These are phyloP conservation scores for Pantherophis vulpinus DNA, from an alignment of 2,797 vertebrate genomes.

Conservation along the genomic window DNA sequence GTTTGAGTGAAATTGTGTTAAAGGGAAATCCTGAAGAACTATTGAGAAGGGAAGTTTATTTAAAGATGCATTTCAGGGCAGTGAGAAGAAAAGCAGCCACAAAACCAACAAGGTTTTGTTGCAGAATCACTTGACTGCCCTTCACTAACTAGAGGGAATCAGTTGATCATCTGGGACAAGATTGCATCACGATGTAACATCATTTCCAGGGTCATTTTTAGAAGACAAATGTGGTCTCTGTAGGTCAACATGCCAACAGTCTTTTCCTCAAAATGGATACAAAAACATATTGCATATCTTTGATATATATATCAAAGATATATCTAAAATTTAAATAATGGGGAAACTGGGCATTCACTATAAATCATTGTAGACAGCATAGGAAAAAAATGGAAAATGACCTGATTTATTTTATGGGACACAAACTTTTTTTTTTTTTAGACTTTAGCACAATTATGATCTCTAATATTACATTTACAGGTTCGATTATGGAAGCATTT, in stretches of 20 bases:
- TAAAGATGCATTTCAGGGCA: neutral
- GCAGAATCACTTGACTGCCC: neutral
- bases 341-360: neutral
- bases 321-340: neutral
- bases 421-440: neutral
- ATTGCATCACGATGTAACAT: neutral
- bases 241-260: neutral
- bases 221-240: neutral
- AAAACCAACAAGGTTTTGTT: neutral
- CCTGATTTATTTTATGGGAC: neutral
- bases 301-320: neutral
- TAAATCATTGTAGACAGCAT: neutral
- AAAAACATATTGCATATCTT: neutral
- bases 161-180: neutral
- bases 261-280: neutral
- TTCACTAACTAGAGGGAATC: neutral
- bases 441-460: slow-evolving; percentile 5
- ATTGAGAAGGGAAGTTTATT: neutral
- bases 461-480: neutral
- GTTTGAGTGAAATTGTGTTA: neutral
- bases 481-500: neutral
- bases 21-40: neutral
- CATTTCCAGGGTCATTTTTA: neutral
- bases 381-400: neutral
- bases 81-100: neutral